Evolutionary conservation across 2,797 vertebrate genomes (phyloP).

Genomic region (Masticophis lateralis): DNA sequence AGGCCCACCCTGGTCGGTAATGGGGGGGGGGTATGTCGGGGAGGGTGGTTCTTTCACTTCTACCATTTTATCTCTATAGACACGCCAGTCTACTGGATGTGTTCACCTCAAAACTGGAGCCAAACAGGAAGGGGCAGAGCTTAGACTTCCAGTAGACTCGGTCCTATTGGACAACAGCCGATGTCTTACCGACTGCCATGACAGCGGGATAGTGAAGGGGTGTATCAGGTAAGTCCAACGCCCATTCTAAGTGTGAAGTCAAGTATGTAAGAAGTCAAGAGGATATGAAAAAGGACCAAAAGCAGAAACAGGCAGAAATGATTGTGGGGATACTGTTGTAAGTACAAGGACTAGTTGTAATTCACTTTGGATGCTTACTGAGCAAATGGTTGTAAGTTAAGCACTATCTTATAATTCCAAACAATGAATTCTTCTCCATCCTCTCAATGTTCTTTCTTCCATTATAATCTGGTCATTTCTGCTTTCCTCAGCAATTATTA

Average conservation of each 20-base stretch:
- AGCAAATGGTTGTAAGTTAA: background rate
- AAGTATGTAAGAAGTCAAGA: background rate
- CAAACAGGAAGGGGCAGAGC: no score
- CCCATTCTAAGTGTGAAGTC: background rate
- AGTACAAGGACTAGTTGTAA: background rate
- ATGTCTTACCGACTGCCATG: no score
- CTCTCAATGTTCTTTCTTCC: conserved; percentile 30
- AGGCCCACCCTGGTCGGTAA: no score
- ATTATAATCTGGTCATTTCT: conserved; percentile 40
- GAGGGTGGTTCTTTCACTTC: no score
- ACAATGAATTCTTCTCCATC: background rate
- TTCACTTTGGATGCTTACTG: background rate
- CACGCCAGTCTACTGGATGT: no score
- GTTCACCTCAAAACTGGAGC: no score
- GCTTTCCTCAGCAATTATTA: conserved; percentile 21
- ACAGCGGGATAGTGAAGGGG: no score
- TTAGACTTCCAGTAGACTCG: no score
- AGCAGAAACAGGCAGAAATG: background rate
- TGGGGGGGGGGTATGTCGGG: no score
- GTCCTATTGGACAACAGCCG: no score
- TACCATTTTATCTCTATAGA: no score
- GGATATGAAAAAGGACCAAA: background rate
- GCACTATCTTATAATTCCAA: background rate
- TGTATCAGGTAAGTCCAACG: no score
- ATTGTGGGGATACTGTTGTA: background rate